These are phyloP conservation scores for Pomacea canaliculata DNA, from an alignment of 2,888 invertebrate species.

Conservation along the genomic window DNA sequence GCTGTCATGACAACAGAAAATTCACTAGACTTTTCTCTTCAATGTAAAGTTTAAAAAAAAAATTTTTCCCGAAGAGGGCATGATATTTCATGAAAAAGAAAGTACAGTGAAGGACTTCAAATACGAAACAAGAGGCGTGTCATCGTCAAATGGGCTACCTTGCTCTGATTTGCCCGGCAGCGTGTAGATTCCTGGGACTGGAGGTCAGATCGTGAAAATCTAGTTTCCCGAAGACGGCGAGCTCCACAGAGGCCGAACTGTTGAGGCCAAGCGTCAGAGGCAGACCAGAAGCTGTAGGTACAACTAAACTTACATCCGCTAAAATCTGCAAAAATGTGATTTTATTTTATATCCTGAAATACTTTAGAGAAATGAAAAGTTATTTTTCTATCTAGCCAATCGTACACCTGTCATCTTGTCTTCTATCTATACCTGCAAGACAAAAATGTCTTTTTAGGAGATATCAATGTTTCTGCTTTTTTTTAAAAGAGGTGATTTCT, in stretches of 20 bases:
- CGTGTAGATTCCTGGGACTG: constrained; percentile 75
- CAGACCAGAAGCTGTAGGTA: constrained; percentile 86
- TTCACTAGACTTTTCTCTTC: background rate
- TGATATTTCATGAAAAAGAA: too few relatives aligned
- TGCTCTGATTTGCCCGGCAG: constrained; percentile 85
- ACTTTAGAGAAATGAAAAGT: too few relatives aligned
- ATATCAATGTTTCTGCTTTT: too few relatives aligned
- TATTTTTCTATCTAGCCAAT: too few relatives aligned
- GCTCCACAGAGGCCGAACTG: constrained; percentile 87
- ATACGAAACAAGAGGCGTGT: too few relatives aligned
- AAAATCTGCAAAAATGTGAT: constrained; percentile 74
- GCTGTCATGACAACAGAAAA: constrained; percentile 71
- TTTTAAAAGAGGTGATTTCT: too few relatives aligned
- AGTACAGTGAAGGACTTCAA: too few relatives aligned
- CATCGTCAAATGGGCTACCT: constrained; percentile 72
- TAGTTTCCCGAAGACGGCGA: constrained; percentile 85
- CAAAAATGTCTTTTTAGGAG: too few relatives aligned
- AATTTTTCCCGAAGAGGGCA: background rate
- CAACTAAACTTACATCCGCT: constrained; percentile 86
- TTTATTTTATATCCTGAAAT: too few relatives aligned
- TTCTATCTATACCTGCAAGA: too few relatives aligned
- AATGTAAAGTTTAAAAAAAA: background rate
- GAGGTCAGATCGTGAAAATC: constrained; percentile 76
- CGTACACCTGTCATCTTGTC: too few relatives aligned
- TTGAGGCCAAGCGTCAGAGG: constrained; percentile 87